Conservation (phyloP, 1,140 invertebrate genomes). For the Doryteuthis pealeii region DNA sequence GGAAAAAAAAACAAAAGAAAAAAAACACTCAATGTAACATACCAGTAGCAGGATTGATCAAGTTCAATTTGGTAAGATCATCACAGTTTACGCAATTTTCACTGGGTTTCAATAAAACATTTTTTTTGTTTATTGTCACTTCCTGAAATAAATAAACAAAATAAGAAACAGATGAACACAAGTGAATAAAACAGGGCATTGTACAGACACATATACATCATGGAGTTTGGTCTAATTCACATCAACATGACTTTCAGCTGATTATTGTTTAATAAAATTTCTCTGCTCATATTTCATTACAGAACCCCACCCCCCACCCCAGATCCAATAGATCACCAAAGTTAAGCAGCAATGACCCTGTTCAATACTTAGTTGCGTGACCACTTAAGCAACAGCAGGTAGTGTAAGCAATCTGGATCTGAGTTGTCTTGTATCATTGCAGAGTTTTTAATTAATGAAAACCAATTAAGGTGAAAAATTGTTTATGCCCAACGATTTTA, state of each 20-base stretch:
- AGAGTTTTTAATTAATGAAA: too few relatives aligned
- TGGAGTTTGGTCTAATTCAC: background rate
- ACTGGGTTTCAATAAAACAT: background rate
- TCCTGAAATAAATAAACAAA: background rate
- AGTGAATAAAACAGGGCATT: background rate
- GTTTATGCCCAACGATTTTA: too few relatives aligned
- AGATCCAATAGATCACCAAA: too few relatives aligned
- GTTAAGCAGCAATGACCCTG: too few relatives aligned
- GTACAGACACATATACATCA: background rate
- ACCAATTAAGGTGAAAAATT: too few relatives aligned
- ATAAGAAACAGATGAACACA: background rate
- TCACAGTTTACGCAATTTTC: background rate
- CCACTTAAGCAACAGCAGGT: too few relatives aligned
- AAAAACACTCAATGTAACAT: background rate
- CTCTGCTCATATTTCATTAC: too few relatives aligned
- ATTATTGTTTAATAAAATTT: too few relatives aligned
- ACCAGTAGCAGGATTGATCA: background rate
- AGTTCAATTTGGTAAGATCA: background rate
- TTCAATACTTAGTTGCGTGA: too few relatives aligned
- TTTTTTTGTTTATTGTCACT: background rate
- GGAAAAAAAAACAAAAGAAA: background rate
- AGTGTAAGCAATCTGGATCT: too few relatives aligned
- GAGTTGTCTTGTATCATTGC: too few relatives aligned
- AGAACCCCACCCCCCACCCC: too few relatives aligned
- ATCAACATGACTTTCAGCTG: background rate